Conservation (phyloP, 2,888 invertebrate genomes). For the Epistrophe eligans region DNA sequence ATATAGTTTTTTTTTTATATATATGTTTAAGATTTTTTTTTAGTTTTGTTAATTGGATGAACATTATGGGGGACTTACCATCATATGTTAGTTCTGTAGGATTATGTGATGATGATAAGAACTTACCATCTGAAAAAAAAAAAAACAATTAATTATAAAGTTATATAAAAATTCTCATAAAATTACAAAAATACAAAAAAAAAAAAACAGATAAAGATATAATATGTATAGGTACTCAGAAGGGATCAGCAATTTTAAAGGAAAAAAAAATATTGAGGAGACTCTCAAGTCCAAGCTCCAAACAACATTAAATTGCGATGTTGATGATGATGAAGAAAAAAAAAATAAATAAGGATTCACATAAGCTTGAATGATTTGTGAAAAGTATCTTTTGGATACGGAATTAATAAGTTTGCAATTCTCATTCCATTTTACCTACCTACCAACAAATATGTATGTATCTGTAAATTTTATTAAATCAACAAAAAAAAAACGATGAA, state of each 20-base stretch:
- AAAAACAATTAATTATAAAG: conserved; percentile 80
- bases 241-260: conserved; percentile 21
- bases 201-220: conserved; percentile 17
- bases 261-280: conserved; percentile 2
- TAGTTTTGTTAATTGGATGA: conserved; percentile 75
- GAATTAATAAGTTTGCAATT: conserved; percentile 73
- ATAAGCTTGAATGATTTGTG: conserved; percentile 74
- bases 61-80: conserved; percentile 82
- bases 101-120: conserved; percentile 84
- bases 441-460: neutral
- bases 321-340: conserved; percentile 22
- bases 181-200: conserved; percentile 1
- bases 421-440: conserved; percentile 44
- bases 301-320: neutral
- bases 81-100: conserved; percentile 84
- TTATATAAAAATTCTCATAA: conserved; percentile 38
- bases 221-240: conserved; percentile 5
- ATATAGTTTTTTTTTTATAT: conserved; percentile 21
- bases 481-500: conserved; percentile 25
- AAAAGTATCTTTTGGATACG: conserved; percentile 72
- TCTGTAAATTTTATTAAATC: conserved; percentile 8
- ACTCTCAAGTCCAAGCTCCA: neutral
- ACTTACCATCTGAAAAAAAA: conserved; percentile 84
- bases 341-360: conserved; percentile 21
- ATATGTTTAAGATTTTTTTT: conserved; percentile 39